Conservation (phyloP, 2,888 invertebrate species). For the Hirtodrosophila alboralis region DNA sequence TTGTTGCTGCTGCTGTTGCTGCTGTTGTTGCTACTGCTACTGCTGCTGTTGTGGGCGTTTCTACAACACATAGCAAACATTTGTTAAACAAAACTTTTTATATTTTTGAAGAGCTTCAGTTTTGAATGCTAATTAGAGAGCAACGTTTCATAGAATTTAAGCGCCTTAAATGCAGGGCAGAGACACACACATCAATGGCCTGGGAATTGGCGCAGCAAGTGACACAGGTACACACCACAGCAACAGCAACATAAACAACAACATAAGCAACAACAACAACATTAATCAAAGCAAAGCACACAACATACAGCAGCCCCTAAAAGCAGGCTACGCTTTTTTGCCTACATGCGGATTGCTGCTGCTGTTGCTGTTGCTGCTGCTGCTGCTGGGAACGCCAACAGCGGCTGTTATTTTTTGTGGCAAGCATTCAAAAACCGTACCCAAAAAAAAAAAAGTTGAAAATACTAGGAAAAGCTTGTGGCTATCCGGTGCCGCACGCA, state of each 20-base stretch:
- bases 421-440: conserved; percentile 13
- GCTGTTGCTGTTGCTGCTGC: conserved; percentile 34
- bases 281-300: conserved; percentile 59
- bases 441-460: conserved; percentile 23
- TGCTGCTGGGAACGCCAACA: conserved; percentile 58
- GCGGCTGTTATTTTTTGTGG: conserved; percentile 46
- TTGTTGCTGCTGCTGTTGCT: conserved; percentile 16
- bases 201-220: conserved; percentile 66
- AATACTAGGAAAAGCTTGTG: conserved; percentile 28
- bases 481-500: conserved; percentile 11
- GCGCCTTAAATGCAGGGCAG: conserved; percentile 62
- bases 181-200: conserved; percentile 29
- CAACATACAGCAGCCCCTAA: conserved; percentile 55
- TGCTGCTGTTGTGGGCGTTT: conserved; percentile 36
- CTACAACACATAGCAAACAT: conserved; percentile 51
- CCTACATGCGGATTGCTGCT: conserved; percentile 50
- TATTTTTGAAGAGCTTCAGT: conserved; percentile 26
- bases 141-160: conserved; percentile 47
- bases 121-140: conserved; percentile 70
- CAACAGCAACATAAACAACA: conserved; percentile 28
- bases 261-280: conserved; percentile 34
- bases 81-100: conserved; percentile 49
- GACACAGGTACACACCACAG: conserved; percentile 69
- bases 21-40: conserved; percentile 10
- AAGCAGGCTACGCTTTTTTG: conserved; percentile 57